Percentiles rank a stretch among this genome's conserved stretches.
Conservation (phyloP, 2,888 invertebrate genomes). For the Sepioteuthis lessoniana region DNA sequence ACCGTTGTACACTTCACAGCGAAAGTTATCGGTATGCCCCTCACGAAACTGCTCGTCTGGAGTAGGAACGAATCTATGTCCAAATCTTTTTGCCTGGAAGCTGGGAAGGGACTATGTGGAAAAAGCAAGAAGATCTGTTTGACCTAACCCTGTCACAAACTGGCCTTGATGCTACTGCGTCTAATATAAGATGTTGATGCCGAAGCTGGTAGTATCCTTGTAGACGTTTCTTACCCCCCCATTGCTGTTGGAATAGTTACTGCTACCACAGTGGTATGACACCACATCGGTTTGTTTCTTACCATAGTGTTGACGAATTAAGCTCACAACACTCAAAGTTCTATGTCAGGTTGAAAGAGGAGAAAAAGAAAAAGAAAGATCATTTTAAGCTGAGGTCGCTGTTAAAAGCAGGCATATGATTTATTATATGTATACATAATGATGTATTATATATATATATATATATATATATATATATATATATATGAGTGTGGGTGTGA, state of each 20-base stretch:
- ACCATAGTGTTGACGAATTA: background rate
- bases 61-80: background rate
- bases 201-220: background rate
- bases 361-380: background rate
- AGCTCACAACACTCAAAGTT: background rate
- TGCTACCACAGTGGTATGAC: no score
- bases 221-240: background rate
- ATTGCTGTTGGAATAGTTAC: background rate
- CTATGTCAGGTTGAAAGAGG: background rate
- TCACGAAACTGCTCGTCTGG: background rate
- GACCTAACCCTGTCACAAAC: constrained; percentile 21
- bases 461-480: no score
- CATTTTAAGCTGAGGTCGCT: no score
- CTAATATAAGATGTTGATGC: background rate
- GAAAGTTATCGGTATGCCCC: background rate
- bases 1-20: background rate
- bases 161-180: background rate
- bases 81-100: background rate
- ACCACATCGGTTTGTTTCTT: background rate
- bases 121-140: background rate
- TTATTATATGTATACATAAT: no score
- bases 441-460: no score
- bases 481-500: no score
- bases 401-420: no score
- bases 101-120: background rate